Evolutionary conservation across 2,797 vertebrate species (phyloP), one percentile per base, ranked within the genome.

Genomic region (Semotilus atromaculatus): DNA sequence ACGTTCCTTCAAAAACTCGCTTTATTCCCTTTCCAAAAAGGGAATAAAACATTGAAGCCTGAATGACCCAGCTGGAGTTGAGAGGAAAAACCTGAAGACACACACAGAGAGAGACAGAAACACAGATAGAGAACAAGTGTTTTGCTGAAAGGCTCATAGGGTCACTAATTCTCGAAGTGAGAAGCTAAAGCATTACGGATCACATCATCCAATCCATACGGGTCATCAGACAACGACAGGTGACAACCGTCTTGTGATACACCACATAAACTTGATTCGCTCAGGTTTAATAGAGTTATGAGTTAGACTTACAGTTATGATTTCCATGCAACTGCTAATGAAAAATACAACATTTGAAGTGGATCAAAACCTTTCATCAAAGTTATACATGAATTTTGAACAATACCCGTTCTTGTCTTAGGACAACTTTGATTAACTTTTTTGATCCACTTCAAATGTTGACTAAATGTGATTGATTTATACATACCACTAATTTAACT

Each of bases 121-220:
- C 23, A 74, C 55, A 19, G n/a, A 62, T 31, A 26, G 31, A 29
- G 70, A 73, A 38, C 29, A 53, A 31, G 4, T 26, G 48, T 40
- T 75, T 83, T 75, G 23, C 55, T 82, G 26, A 40, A 79, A 79
- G 81, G 53, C 40, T 80, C 6, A 31, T 81, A 45, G 1, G 45
- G 55, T 75, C 84, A 81, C 60, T 11, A 29, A 48, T 66, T 73
- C 23, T 62, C 23, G 18, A 38, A 36, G 81, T 62, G 75, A 71
- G 67, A 45, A 68, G 80, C 58, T 72, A 83, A 86, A 81, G 84
- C 64, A 48, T 38, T 29, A 64, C 31, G 26, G 34, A 77, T 80
- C 76, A 80, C 16, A 10, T 74, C 58, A 26, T 74, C n/a, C 51
- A 72, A 85, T 67, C 26, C 38, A 18, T 72, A 23, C 13, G 18